Percentiles rank a stretch among this genome's conserved stretches.
Conservation (phyloP, 2,888 invertebrate genomes). For the Hydrotaea diabolus region DNA sequence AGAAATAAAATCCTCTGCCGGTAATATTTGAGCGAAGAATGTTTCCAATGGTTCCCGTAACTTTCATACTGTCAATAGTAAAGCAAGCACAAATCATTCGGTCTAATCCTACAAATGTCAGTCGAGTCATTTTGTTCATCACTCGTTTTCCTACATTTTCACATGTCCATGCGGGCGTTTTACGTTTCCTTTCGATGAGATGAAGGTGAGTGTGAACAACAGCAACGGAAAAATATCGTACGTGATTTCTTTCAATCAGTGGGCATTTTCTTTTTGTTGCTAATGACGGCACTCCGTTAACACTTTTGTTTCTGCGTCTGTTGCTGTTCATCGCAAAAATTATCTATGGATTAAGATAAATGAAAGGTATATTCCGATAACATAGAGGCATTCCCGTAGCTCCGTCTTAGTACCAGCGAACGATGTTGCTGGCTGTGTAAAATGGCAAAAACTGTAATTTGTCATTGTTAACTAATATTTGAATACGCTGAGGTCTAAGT, state of each 20-base stretch:
- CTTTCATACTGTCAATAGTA: not conserved
- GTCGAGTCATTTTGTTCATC: not conserved
- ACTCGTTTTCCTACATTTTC: not conserved
- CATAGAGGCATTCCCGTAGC: not conserved
- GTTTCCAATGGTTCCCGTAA: too few species aligned
- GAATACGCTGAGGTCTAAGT: not conserved
- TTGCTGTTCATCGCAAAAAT: slow-evolving; percentile 46
- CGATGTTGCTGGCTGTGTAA: slow-evolving; percentile 37
- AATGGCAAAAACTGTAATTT: slow-evolving; percentile 49
- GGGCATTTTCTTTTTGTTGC: slow-evolving; percentile 57
- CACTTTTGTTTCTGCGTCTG: slow-evolving; percentile 37
- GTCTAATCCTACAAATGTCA: not conserved
- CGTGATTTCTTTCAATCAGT: slow-evolving; percentile 66
- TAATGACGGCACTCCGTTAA: slow-evolving; percentile 62
- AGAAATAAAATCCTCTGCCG: too few species aligned
- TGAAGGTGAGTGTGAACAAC: slow-evolving; percentile 8
- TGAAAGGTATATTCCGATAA: slow-evolving; percentile 49
- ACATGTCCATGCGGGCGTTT: not conserved
- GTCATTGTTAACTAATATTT: slow-evolving; percentile 46
- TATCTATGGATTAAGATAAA: slow-evolving; percentile 66
- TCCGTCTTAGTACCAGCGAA: not conserved
- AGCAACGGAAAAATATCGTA: slow-evolving; percentile 40
- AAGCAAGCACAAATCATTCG: not conserved
- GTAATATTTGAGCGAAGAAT: too few species aligned
- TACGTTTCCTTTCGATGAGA: not conserved